Percentiles rank a stretch among this genome's conserved stretches.
phyloP scores from a whole-genome alignment of 2,113 vertebrate species.

The Pygoscelis adeliae region DNA sequence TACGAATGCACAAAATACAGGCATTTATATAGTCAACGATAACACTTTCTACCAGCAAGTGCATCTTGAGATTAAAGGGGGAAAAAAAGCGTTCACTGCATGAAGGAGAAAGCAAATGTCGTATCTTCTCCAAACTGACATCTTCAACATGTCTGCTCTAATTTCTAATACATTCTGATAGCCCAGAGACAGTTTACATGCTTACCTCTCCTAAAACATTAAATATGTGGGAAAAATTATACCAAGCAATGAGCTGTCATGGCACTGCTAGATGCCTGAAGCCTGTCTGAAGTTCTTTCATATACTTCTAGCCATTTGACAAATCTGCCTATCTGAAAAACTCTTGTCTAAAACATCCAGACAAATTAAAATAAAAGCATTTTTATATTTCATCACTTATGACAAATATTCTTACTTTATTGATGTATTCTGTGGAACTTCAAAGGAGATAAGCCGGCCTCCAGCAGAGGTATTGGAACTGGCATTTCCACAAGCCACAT shows the following conservation, averaged over 20 bases:
- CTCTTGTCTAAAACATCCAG: neutral
- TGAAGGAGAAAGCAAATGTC: neutral
- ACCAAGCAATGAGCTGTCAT: neutral
- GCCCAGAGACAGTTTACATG: neutral
- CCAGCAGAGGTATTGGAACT: conserved; percentile 89
- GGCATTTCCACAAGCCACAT: conserved; percentile 86
- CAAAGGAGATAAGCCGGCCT: conserved; percentile 86
- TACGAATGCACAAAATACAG: neutral
- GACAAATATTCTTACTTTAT: conserved; percentile 87
- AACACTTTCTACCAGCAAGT: neutral
- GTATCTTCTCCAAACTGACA: neutral
- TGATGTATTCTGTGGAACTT: conserved; percentile 91
- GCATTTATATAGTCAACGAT: neutral
- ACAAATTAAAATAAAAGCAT: neutral
- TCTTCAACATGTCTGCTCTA: neutral
- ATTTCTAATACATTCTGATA: neutral
- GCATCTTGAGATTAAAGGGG: neutral
- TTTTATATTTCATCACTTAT: neutral
- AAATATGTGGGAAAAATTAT: neutral
- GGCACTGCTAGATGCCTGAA: neutral
- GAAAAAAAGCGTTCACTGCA: neutral
- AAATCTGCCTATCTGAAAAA: neutral
- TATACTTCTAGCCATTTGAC: neutral
- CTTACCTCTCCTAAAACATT: neutral
- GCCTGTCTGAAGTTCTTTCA: neutral